These are phyloP conservation scores for Pogonus chalceus DNA, from an alignment of 1,140 invertebrate genomes.

Conservation along the genomic window DNA sequence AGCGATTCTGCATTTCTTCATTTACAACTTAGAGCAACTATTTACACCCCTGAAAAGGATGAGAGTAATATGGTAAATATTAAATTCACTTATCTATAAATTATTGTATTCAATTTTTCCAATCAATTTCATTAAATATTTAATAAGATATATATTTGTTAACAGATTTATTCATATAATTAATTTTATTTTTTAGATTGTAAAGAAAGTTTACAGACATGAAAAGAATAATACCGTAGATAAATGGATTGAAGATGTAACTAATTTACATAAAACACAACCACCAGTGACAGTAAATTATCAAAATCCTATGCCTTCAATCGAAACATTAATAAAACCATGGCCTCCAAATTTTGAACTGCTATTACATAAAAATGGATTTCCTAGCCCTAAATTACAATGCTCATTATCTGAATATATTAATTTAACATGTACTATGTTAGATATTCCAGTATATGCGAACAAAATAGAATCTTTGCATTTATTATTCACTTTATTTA, in stretches of 20 bases:
- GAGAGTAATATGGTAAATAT: slow-evolving; percentile 18
- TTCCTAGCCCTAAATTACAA: slow-evolving; percentile 67
- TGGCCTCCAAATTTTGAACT: slow-evolving; percentile 85
- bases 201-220: slow-evolving; percentile 76
- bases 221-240: slow-evolving; percentile 87
- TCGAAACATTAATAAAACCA: slow-evolving; percentile 87
- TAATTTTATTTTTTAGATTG: slow-evolving; percentile 42
- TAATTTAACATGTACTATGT: slow-evolving; percentile 67
- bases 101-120: too few relatives aligned
- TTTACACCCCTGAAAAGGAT: slow-evolving; percentile 28
- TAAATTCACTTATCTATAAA: too few relatives aligned
- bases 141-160: not conserved
- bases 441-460: slow-evolving; percentile 80
- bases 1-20: slow-evolving; percentile 91
- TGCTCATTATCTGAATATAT: slow-evolving; percentile 64
- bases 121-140: too few relatives aligned
- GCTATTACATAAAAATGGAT: slow-evolving; percentile 60
- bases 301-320: slow-evolving; percentile 82
- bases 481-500: slow-evolving; percentile 79
- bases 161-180: not conserved
- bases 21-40: slow-evolving; percentile 79
- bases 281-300: slow-evolving; percentile 78
- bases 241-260: slow-evolving; percentile 89
- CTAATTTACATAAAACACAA: slow-evolving; percentile 75
- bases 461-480: slow-evolving; percentile 79